Evolutionary conservation across 2,888 invertebrate species (phyloP), one percentile per base, ranked within the genome.

Genomic region (Homarus gammarus): DNA sequence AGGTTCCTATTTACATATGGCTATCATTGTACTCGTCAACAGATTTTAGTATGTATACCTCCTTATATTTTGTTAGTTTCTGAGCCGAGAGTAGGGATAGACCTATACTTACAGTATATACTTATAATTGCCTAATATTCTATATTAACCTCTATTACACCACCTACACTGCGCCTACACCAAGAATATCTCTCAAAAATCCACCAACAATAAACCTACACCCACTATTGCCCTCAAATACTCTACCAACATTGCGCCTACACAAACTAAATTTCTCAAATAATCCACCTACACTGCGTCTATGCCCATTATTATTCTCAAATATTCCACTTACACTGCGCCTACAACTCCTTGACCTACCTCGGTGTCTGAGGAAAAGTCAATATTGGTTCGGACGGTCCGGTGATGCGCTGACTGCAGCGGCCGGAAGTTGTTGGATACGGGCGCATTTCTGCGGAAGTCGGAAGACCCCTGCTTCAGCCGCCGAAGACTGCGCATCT

Each of bases 371-470:
- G 51, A 31, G 81, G 68, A 72, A 56, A 89, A 91, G 84, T 89
- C 85, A 22, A 91, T 91, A 81, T 91, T 91, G 75, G 91, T 91
- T 18, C 91, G 81, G 56, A 91, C 89, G 61, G 91, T 91, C 18
- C 91, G 77, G 78, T 87, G 89, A 49, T 90, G 89, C 1, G 84
- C 82, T 2, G 91, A 86, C 64, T 90, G 91, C 38, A 90, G 64
- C 10, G 89, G 89, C 68, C 91, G 77, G 87, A 89, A 91, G 82
- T 90, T 91, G 61, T 87, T 90, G 49, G 83, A 78, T 15, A 89
- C 81, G 12, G 85, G 91, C 1, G 86, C 85, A 61, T 86, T 87
- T 81, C 87, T 56, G 49, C 86, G 84, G 81, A 85, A 86, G 38
- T 77, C 70, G 2, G 87, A 87, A 1, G 87, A 68, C 0, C 91